phyloP scores from a whole-genome alignment of 2,113 vertebrate genomes.

The Ophiodon elongatus region DNA sequence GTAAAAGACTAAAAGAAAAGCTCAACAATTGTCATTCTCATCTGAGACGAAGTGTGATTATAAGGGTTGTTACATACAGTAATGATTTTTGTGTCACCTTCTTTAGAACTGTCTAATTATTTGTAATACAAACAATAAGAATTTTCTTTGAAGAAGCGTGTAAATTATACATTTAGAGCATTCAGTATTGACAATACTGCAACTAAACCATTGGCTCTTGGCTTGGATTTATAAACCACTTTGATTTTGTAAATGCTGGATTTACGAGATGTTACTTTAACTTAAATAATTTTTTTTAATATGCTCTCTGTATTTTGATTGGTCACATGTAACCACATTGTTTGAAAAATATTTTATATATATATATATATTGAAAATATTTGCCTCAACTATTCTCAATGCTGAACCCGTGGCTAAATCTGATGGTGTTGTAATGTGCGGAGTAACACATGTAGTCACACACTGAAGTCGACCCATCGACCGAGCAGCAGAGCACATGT shows the following conservation, averaged over 20 bases:
- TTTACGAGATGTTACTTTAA: not conserved
- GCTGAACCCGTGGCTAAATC: no score
- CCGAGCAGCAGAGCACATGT: not conserved
- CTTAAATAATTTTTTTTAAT: not conserved
- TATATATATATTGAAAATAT: no score
- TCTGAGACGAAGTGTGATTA: not conserved
- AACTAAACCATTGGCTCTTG: not conserved
- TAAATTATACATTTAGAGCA: not conserved
- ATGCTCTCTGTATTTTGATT: not conserved
- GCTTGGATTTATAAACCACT: not conserved
- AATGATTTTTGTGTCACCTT: not conserved
- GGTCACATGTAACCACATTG: not conserved
- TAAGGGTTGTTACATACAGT: not conserved
- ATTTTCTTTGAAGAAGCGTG: not conserved
- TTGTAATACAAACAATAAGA: not conserved
- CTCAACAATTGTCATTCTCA: not conserved
- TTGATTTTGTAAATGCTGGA: not conserved
- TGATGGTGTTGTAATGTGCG: not conserved
- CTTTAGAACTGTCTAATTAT: not conserved
- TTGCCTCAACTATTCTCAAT: no score
- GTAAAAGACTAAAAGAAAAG: not conserved
- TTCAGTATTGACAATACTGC: not conserved
- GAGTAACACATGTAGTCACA: not conserved
- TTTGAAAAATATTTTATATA: not conserved
- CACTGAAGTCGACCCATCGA: not conserved